Percentiles rank a stretch among this genome's conserved stretches.
Conservation (phyloP, 2,797 vertebrate genomes). For the Clarias pachynema region DNA sequence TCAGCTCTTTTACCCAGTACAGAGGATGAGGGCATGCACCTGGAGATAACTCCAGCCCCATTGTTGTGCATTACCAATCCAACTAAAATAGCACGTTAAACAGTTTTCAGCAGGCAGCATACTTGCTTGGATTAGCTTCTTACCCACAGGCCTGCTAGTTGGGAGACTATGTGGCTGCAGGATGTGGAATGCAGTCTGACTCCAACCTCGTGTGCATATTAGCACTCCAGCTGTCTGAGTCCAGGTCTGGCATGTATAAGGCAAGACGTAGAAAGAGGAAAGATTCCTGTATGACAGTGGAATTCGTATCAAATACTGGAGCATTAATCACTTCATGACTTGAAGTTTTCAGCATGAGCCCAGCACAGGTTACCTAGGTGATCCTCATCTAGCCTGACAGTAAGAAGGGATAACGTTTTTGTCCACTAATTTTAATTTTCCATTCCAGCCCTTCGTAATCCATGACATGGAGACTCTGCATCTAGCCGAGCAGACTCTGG, state of each 20-base stretch:
- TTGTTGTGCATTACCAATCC: neutral
- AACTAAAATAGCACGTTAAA: neutral
- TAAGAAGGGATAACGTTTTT: neutral
- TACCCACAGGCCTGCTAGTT: neutral
- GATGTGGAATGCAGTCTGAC: neutral
- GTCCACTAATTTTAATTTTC: neutral
- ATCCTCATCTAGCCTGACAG: neutral
- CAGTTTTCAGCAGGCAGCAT: neutral
- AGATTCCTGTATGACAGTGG: neutral
- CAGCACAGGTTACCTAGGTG: neutral
- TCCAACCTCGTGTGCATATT: neutral
- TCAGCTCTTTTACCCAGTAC: neutral
- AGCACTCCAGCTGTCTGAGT: neutral
- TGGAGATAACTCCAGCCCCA: neutral
- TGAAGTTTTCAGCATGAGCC: neutral
- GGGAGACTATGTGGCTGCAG: neutral
- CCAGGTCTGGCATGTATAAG: neutral
- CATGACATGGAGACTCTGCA: slow-evolving; percentile 88
- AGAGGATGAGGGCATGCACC: neutral
- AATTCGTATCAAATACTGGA: neutral
- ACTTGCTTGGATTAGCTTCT: neutral
- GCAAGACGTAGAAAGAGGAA: neutral
- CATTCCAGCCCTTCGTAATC: slow-evolving; percentile 82
- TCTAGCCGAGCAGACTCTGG: slow-evolving; percentile 84
- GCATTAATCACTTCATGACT: neutral